Conservation (phyloP, 2,797 vertebrate species). For the Trematomus bernacchii region DNA sequence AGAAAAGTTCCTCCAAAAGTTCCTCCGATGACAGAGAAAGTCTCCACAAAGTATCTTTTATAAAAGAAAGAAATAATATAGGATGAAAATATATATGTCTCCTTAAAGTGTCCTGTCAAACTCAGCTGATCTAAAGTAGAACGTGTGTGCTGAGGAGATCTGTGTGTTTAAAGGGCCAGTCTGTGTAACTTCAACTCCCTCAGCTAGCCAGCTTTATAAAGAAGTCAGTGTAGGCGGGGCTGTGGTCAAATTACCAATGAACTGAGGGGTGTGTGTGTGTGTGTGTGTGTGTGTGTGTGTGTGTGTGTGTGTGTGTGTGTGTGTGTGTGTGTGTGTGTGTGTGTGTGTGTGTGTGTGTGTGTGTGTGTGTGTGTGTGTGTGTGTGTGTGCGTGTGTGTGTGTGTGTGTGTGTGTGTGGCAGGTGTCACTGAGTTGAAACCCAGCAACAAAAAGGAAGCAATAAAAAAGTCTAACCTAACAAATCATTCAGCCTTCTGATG, state of each 20-base stretch:
- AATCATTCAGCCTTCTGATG: constrained; percentile 15
- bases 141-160: neutral
- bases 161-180: constrained; percentile 67
- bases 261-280: constrained; percentile 46
- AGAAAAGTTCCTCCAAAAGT: neutral
- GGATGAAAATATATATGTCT: neutral
- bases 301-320: constrained; percentile 33
- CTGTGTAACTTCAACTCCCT: constrained; percentile 60
- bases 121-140: constrained; percentile 15
- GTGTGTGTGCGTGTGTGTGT: constrained; percentile 24
- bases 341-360: constrained; percentile 15
- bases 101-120: neutral
- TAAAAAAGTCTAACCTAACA: constrained; percentile 34
- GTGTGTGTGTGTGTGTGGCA: neutral
- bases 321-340: constrained; percentile 10
- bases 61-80: neutral
- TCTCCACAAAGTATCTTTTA: neutral
- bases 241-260: constrained; percentile 73
- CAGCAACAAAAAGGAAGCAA: constrained; percentile 54
- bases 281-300: constrained; percentile 22
- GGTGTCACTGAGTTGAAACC: constrained; percentile 49
- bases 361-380: constrained; percentile 3
- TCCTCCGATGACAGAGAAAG: neutral
- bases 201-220: constrained; percentile 75
- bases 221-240: constrained; percentile 53